These are phyloP conservation scores for Acanthopagrus latus DNA, from an alignment of 2,797 vertebrate species.

Conservation along the genomic window DNA sequence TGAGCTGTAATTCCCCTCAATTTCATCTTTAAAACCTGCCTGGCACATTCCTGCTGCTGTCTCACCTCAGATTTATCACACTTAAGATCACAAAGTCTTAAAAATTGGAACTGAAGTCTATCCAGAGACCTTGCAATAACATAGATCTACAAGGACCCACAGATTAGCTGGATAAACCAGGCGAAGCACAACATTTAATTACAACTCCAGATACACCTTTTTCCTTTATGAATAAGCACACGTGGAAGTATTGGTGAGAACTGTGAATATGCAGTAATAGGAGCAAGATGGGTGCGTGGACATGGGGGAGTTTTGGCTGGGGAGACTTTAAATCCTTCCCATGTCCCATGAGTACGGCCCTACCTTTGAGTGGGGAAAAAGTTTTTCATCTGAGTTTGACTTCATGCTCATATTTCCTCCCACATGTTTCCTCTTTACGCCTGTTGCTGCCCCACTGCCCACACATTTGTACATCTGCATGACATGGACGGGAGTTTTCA, in stretches of 20 bases:
- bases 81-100: neutral
- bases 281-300: constrained; percentile 58
- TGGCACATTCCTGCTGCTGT: constrained; percentile 31
- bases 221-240: constrained; percentile 12
- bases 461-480: constrained; percentile 56
- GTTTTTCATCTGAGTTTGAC: constrained; percentile 54
- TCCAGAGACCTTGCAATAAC: constrained; percentile 5
- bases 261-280: constrained; percentile 54
- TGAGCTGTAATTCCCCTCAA: constrained; percentile 27
- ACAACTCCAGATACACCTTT: neutral
- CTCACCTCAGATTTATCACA: constrained; percentile 1
- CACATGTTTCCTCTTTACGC: constrained; percentile 52
- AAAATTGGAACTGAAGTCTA: neutral
- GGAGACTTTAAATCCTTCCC: constrained; percentile 49
- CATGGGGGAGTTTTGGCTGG: constrained; percentile 49
- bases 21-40: constrained; percentile 28
- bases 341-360: constrained; percentile 60
- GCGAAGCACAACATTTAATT: neutral
- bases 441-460: constrained; percentile 57
- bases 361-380: constrained; percentile 63
- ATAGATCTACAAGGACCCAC: neutral
- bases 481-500: constrained; percentile 23
- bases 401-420: constrained; percentile 66
- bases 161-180: constrained; percentile 11
- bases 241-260: neutral